phyloP scores from a whole-genome alignment of 2,113 vertebrate genomes.

The Dasyprocta punctata region DNA sequence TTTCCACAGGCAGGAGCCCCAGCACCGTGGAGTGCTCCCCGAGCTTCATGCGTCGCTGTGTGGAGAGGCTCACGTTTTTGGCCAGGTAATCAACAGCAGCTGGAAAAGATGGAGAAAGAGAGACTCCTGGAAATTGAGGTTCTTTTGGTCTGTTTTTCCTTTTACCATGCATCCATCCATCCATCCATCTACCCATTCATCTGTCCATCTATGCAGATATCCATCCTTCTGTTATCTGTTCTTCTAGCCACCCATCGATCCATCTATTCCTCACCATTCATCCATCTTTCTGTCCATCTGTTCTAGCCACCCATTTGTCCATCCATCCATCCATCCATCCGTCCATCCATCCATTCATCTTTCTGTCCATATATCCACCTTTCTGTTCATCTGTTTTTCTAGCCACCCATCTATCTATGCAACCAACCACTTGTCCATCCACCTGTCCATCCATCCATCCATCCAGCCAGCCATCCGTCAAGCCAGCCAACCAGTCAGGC shows the following conservation, averaged over 20 bases:
- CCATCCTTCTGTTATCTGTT: no score
- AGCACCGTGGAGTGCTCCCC: slow-evolving; percentile 98
- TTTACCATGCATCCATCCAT: background rate
- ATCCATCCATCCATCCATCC: no score
- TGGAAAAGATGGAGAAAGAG: slow-evolving; percentile 8
- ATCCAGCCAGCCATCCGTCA: no score
- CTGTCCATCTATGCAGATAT: fast-evolving
- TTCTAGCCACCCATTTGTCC: no score
- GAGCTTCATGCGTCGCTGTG: slow-evolving; percentile 98
- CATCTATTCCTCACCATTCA: no score
- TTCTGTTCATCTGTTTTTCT: fast-evolving
- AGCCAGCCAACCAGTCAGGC: background rate
- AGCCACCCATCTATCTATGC: fast-evolving
- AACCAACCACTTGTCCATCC: background rate
- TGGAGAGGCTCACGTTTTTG: slow-evolving; percentile 98
- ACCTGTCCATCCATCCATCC: no score
- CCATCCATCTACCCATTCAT: background rate
- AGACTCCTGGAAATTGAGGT: slow-evolving; percentile 38
- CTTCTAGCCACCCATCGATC: background rate
- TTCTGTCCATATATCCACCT: background rate
- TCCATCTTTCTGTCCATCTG: fast-evolving
- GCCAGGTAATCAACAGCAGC: slow-evolving; percentile 99
- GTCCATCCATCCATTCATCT: no score
- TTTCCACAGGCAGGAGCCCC: slow-evolving; percentile 98
- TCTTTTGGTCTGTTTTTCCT: background rate